Evolutionary conservation across 2,888 invertebrate genomes (phyloP).

Genomic region (Ophioninae sp.): DNA sequence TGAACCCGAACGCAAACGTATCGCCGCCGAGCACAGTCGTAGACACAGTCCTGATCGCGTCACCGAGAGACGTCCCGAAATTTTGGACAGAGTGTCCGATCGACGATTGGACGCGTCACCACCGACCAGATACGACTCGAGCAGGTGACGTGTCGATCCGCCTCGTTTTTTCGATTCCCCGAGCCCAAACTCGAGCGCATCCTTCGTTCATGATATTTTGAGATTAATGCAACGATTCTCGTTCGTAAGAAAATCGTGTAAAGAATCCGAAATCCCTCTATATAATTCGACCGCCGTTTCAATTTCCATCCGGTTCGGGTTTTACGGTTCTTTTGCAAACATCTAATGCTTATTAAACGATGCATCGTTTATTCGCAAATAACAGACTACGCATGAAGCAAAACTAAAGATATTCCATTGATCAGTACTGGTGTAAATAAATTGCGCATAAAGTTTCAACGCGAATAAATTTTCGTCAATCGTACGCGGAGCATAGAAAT

Average conservation of each 20-base stretch:
- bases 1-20: constrained; percentile 78
- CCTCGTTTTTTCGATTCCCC: background rate
- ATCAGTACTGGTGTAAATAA: no score
- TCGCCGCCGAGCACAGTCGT: constrained; percentile 75
- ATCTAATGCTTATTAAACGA: no score
- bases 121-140: constrained; percentile 77
- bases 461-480: no score
- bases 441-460: no score
- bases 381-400: no score
- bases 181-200: background rate
- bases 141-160: constrained; percentile 66
- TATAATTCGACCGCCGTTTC: no score
- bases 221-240: background rate
- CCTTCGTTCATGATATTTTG: background rate
- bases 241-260: background rate
- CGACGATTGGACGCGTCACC: constrained; percentile 76
- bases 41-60: constrained; percentile 77
- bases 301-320: no score
- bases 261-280: no score
- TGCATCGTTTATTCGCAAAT: no score
- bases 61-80: constrained; percentile 75
- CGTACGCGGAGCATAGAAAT: no score
- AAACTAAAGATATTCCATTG: no score
- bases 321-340: no score
- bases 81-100: constrained; percentile 77